These are phyloP conservation scores for Cliona cf. orientalis DNA, from an alignment of 37 sponge, comb jelly and placozoan species.

Conservation along the genomic window DNA sequence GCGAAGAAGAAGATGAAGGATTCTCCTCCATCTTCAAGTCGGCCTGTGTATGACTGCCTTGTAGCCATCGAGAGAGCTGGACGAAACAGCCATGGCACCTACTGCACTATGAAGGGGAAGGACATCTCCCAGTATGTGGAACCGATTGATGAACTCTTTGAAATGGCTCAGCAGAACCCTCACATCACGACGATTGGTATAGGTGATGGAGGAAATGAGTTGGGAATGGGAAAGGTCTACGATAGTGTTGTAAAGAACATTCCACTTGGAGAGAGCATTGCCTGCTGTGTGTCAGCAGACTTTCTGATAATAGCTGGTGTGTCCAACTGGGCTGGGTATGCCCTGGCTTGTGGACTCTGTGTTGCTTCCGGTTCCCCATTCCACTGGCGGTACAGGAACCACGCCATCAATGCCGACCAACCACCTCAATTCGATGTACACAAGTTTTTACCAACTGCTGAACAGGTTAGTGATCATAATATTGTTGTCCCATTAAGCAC, in stretches of 20 bases:
- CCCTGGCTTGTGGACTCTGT: constrained; percentile 76
- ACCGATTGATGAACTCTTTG: constrained; percentile 76
- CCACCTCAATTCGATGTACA: neutral
- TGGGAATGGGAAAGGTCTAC: constrained; percentile 91
- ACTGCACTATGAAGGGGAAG: constrained; percentile 75
- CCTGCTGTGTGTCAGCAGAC: constrained; percentile 58
- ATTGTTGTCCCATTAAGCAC: neutral
- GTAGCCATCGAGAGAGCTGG: constrained; percentile 89
- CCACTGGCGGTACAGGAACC: constrained; percentile 75
- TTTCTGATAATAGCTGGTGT: constrained; percentile 78
- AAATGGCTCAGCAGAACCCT: constrained; percentile 18
- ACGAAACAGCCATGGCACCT: constrained; percentile 65
- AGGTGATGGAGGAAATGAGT: constrained; percentile 97
- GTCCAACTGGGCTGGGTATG: constrained; percentile 96
- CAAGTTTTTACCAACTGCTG: constrained; percentile 57
- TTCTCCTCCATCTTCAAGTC: neutral
- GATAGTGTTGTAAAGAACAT: constrained; percentile 51
- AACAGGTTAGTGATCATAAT: constrained; percentile 43
- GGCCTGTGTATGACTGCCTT: constrained; percentile 64
- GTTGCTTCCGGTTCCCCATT: constrained; percentile 63
- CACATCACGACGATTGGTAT: constrained; percentile 72
- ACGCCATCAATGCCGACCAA: constrained; percentile 60
- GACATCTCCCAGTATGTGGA: constrained; percentile 67
- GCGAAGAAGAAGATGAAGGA: constrained; percentile 1
- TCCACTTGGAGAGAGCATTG: constrained; percentile 54